Base-by-base conservation (phyloP, 2,888 invertebrate species). In the Rhopalosiphum nymphaeae region DNA sequence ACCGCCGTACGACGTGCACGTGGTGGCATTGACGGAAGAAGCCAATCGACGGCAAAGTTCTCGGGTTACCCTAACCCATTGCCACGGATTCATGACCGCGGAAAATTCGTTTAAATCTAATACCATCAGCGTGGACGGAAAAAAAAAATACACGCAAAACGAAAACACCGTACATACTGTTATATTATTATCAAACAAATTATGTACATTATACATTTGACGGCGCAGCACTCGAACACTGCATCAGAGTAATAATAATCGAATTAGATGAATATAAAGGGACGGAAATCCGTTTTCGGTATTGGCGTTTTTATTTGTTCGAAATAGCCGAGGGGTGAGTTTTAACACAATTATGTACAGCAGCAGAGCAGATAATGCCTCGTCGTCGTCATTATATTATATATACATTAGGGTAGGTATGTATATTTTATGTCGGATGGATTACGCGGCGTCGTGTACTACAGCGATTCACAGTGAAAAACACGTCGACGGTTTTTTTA, bases 11-110 rank as follows among this genome's bases (percentile, higher is more conserved):
- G 49, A 44, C 89, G 42, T 56, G 57, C n/a, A 42, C 53, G 53
- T 29, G 67, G 67, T 91, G 90, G 84, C 91, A 53, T 91, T 91
- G 91, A 78, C 91, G 53, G 16, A 53, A 42, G 91, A 91, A 91
- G 91, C 91, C 91, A 91, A 78, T 91, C 78, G 26, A 42, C 36
- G 91, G 78, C 91, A 42, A 88, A 53, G 36, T 78, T 91, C 91
- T 91, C 91, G 78, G 49, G 78, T 91, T 91, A 84, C 90, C 91
- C 78, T 78, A 91, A 91, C 91, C 91, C 53, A 91, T 91, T 91
- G 91, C 91, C 91, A 91, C 78, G 91, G 78, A 78, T 91, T 91
- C 91, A 42, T 91, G 91, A 91, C 91, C 91, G 78, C 91, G 53
- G 91, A 84, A 91, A 91, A 84, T 91, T 78, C 90, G 90, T 91